Evolutionary conservation across 1,140 invertebrate genomes (phyloP), one percentile per base, ranked within the genome.

Genomic region (Leptonema lineaticorne): DNA sequence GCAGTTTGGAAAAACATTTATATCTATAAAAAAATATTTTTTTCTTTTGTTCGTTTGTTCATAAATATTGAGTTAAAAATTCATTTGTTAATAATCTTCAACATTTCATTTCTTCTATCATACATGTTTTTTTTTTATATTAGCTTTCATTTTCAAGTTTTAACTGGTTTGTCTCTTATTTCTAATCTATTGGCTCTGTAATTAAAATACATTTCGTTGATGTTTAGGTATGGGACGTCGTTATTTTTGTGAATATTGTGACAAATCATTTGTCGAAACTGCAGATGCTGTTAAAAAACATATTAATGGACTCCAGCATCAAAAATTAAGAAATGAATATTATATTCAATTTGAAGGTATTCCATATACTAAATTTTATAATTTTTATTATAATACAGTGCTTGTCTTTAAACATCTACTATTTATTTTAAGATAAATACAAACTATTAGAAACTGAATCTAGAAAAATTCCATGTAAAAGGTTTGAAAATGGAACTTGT

Each of bases 171-270:
- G n/a, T n/a, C n/a, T n/a, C n/a, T n/a, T n/a, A n/a, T n/a, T n/a
- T n/a, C n/a, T n/a, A n/a, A n/a, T n/a, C n/a, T n/a, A n/a, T n/a
- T n/a, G n/a, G n/a, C n/a, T n/a, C n/a, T n/a, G n/a, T n/a, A n/a
- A n/a, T n/a, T n/a, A n/a, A n/a, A n/a, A n/a, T n/a, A n/a, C n/a
- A n/a, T n/a, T n/a, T n/a, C n/a, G n/a, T n/a, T n/a, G n/a, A n/a
- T n/a, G n/a, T n/a, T n/a, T n/a, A n/a, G n/a, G n/a, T n/a, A 88
- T 89, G 87, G 85, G 87, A 2, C 85, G 85, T 71, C 80, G 82
- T 72, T 89, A 90, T 77, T 85, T 86, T 72, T 90, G 88, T 73
- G 87, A 89, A 78, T 90, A 89, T 74, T 90, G 88, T 70, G 83
- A 89, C 59, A 87, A 88, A 79, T 83, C 83, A 0, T 89, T 90